Percentiles rank a stretch among this genome's conserved stretches.
Conservation (phyloP, 2,113 vertebrate species). For the Tupaia chinensis region DNA sequence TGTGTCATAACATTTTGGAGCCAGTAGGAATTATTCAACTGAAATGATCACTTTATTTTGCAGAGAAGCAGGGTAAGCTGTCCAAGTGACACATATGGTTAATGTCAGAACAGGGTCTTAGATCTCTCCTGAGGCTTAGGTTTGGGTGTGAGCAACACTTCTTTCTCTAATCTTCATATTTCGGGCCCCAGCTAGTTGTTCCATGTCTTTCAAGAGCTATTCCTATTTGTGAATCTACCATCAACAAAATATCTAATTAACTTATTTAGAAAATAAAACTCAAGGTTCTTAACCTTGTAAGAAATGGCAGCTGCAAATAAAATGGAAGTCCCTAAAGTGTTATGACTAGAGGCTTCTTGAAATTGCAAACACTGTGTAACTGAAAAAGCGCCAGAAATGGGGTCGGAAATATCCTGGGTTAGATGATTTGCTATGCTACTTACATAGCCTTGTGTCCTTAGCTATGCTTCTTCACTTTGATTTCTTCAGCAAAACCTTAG, state of each 20-base stretch:
- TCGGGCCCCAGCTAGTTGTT: not conserved
- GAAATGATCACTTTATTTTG: constrained; percentile 10
- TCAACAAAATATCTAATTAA: constrained; percentile 19
- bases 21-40: constrained; percentile 38
- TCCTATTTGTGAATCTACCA: constrained; percentile 40
- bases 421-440: not conserved
- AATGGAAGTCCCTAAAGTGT: not conserved
- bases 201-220: not conserved
- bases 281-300: not conserved
- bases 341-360: not conserved
- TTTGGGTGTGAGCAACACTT: not conserved
- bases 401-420: not conserved
- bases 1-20: not conserved
- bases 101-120: constrained; percentile 15
- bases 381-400: not conserved
- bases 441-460: not conserved
- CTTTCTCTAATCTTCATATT: not conserved
- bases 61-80: not conserved
- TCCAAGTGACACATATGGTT: not conserved
- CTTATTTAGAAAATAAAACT: not conserved
- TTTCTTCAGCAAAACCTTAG: not conserved
- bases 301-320: not conserved
- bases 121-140: not conserved
- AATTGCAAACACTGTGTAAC: not conserved
- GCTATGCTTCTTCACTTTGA: not conserved